phyloP scores from a whole-genome alignment of 2,797 vertebrate species.

The Hydrolagus colliei region DNA sequence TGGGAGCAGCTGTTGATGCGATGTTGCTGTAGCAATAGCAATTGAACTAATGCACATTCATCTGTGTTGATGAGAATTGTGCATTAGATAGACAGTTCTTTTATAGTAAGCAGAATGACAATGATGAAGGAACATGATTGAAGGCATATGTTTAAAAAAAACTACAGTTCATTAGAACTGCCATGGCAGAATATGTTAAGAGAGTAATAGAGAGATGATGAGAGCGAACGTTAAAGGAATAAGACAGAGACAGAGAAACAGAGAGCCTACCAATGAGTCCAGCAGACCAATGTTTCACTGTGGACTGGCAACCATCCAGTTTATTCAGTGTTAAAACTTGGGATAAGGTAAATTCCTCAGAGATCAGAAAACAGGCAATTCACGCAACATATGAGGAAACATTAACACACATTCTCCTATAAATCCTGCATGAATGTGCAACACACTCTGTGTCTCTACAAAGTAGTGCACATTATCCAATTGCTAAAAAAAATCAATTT shows the following conservation, averaged over 20 bases:
- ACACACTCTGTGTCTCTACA: not conserved
- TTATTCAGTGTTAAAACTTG: not conserved
- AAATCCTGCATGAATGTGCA: not conserved
- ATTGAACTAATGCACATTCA: constrained; percentile 6
- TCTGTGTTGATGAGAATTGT: constrained; percentile 30
- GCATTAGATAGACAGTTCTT: constrained; percentile 9
- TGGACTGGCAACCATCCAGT: not conserved
- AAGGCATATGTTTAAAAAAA: constrained; percentile 31
- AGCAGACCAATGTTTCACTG: too few species aligned
- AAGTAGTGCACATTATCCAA: not conserved
- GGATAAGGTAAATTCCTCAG: not conserved
- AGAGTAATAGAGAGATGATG: not conserved
- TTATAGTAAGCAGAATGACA: constrained; percentile 24
- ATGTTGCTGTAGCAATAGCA: constrained; percentile 14
- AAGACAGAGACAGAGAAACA: not conserved
- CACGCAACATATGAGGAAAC: not conserved
- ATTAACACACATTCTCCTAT: not conserved
- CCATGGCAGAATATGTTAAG: not conserved
- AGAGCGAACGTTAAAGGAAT: not conserved
- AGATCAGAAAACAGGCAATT: not conserved
- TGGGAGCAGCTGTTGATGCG: constrained; percentile 17
- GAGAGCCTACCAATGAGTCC: not conserved
- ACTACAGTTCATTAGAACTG: not conserved
- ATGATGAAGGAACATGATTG: not conserved
- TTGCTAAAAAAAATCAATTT: not conserved